Conservation (phyloP, 2,113 vertebrate genomes). For the Carassius gibelio region DNA sequence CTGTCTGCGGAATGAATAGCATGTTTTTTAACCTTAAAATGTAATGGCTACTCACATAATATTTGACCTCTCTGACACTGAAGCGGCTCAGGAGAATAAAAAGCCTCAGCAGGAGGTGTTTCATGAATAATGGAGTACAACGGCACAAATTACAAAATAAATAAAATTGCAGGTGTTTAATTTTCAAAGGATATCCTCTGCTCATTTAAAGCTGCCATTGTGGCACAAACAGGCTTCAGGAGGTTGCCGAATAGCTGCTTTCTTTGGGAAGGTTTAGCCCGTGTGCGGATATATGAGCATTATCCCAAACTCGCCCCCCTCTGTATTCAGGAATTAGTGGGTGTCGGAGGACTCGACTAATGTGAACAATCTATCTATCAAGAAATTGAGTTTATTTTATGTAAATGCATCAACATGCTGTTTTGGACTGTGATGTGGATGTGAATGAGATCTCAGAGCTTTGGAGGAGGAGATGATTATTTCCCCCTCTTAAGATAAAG, state of each 20-base stretch:
- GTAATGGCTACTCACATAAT: constrained; percentile 36
- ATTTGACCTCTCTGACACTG: constrained; percentile 25
- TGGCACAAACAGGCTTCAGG: constrained; percentile 57
- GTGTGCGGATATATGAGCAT: constrained; percentile 57
- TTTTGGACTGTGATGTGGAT: background rate
- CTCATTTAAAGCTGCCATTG: constrained; percentile 49
- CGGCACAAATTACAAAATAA: constrained; percentile 11
- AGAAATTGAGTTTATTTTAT: background rate
- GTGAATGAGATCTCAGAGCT: background rate
- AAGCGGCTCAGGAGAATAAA: background rate
- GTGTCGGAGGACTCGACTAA: constrained; percentile 47
- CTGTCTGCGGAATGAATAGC: background rate
- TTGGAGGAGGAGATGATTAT: background rate
- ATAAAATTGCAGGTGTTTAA: constrained; percentile 35
- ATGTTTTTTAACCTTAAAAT: constrained; percentile 28
- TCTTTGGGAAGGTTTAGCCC: constrained; percentile 67
- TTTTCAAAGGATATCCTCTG: constrained; percentile 57
- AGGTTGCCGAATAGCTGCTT: constrained; percentile 53
- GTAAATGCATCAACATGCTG: background rate
- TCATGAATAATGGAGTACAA: constrained; percentile 1
- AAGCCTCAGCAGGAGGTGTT: constrained; percentile 7
- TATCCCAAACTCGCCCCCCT: constrained; percentile 44
- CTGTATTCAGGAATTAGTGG: constrained; percentile 59
- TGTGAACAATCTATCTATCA: constrained; percentile 42
- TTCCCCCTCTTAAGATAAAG: background rate